These are phyloP conservation scores for Philonicus albiceps DNA, from an alignment of 2,888 invertebrate genomes.

Conservation along the genomic window DNA sequence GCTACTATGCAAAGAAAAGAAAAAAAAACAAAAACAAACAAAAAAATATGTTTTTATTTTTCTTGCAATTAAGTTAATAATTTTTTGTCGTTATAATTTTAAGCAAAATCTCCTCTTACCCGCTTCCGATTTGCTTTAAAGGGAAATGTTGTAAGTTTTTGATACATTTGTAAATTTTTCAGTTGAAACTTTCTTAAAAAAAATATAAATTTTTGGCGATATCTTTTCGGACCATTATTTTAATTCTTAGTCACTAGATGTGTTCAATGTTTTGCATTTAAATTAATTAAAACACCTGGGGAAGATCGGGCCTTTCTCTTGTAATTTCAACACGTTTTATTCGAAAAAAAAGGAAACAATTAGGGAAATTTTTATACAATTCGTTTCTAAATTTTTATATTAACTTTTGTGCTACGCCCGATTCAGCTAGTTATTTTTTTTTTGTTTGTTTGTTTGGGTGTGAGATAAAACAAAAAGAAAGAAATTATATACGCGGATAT, in stretches of 20 bases:
- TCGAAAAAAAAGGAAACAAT: background rate
- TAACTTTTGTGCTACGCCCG: background rate
- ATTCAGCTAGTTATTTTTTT: background rate
- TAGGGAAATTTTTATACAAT: background rate
- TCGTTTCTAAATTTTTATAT: background rate
- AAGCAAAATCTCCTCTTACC: background rate
- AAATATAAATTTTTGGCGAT: background rate
- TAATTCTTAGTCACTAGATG: background rate
- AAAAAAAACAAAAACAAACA: too few species aligned
- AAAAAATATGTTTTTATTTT: background rate
- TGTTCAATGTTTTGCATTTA: constrained; percentile 19
- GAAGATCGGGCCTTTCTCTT: background rate
- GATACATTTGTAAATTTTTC: constrained; percentile 2
- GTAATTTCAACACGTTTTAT: background rate
- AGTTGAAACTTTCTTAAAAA: background rate
- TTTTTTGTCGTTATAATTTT: constrained; percentile 37
- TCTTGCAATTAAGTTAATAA: constrained; percentile 16
- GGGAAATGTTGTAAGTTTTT: background rate
- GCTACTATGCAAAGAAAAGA: background rate
- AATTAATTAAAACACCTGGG: background rate
- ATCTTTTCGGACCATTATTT: background rate
- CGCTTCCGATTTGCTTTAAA: background rate
- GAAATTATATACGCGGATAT: background rate
- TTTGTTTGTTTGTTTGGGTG: too few species aligned
- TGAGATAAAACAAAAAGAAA: background rate